phyloP scores from a whole-genome alignment of 2,888 invertebrate species.

The Cataglyphis altisquamis region DNA sequence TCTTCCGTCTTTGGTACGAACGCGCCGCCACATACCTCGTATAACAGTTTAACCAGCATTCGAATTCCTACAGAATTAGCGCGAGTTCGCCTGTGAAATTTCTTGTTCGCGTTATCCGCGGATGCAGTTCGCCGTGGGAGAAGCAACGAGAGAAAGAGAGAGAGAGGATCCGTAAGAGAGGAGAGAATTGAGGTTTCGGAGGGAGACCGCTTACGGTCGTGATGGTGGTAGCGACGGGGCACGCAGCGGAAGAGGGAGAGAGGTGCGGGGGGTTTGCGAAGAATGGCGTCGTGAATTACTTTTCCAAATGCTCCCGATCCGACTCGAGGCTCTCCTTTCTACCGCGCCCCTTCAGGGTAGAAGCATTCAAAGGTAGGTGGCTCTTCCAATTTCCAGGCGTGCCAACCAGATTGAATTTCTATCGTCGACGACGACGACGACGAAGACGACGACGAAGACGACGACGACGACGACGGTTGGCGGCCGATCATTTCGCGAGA shows the following conservation, averaged over 20 bases:
- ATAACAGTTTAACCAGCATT: constrained; percentile 66
- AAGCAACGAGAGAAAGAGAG: not conserved
- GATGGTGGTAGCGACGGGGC: constrained; percentile 6
- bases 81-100: constrained; percentile 70
- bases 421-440: constrained; percentile 76
- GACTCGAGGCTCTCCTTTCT: constrained; percentile 56
- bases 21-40: constrained; percentile 46
- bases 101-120: constrained; percentile 68
- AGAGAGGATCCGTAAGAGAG: not conserved
- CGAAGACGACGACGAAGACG: constrained; percentile 64
- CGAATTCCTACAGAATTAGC: constrained; percentile 68
- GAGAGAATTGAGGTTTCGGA: constrained; percentile 45
- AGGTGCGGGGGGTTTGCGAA: constrained; percentile 51
- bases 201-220: constrained; percentile 56
- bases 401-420: constrained; percentile 84
- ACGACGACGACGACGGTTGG: constrained; percentile 63
- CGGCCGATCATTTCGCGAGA: constrained; percentile 82
- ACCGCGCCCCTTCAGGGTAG: constrained; percentile 61
- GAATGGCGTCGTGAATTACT: constrained; percentile 80
- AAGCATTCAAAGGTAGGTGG: constrained; percentile 72
- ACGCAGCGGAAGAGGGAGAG: constrained; percentile 47
- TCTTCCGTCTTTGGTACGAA: constrained; percentile 33
- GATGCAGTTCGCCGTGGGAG: constrained; percentile 55
- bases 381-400: constrained; percentile 83
- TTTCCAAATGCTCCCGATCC: constrained; percentile 75